Evolutionary conservation across 2,888 invertebrate genomes (phyloP), one percentile per base, ranked within the genome.

Genomic region (Galerucella calmariensis): DNA sequence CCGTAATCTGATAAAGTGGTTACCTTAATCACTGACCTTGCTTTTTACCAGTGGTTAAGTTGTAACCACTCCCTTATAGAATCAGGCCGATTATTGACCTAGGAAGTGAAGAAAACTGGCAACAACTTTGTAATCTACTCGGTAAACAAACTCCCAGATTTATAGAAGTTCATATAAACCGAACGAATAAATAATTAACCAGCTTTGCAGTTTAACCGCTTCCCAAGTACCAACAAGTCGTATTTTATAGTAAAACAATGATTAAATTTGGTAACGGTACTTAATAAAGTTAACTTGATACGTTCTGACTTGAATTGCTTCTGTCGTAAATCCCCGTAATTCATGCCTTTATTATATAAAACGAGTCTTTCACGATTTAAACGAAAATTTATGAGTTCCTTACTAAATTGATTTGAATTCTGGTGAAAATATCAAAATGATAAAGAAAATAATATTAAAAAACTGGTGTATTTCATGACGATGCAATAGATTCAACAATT

Each of bases 161-260:
- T 8, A 9, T 41, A 41, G 8, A 41, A 41, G 8, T 8, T 41
- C 35, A 41, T 41, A 41, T 41, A 41, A 41, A 41, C 35, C 35
- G 8, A 41, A 41, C 35, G 8, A 20, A 59, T 59, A 10, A 59
- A 16, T 16, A 59, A 24, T 59, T 59, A 59, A 20, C 58, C 20
- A 11, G 24, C 24, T 24, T 58, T 12, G 24, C 24, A 16, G 58
- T 58, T 58, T 24, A 56, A 56, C n/a, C 56, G 16, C 14, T 58
- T 10, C 9, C 10, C 58, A 27, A 59, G 58, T 59, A 59, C 58
- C 20, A 11, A 59, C 58, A 27, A 12, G 58, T 59, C 58, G 20
- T 59, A 59, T 10, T 59, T 59, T 59, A 59, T 59, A 59, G 58
- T 59, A 59, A 59, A 59, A 59, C 58, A 59, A 59, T 59, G 58